Conservation (phyloP, 2,797 vertebrate genomes). For the Sebastes alutus region DNA sequence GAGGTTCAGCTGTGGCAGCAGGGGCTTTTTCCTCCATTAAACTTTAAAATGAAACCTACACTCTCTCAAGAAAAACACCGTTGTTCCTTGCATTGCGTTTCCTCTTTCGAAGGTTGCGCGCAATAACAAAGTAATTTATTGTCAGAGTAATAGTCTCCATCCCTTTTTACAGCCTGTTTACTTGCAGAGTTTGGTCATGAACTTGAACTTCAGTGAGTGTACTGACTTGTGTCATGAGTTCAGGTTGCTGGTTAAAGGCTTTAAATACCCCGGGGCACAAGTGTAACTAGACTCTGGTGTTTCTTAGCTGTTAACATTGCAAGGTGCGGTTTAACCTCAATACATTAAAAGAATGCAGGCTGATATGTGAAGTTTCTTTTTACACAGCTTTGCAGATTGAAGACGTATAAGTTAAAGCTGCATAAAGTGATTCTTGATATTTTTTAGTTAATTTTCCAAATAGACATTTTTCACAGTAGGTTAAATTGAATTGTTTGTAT, state of each 20-base stretch:
- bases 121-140: background rate
- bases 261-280: slow-evolving; percentile 51
- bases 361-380: slow-evolving; percentile 43
- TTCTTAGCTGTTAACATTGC: slow-evolving; percentile 59
- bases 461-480: background rate
- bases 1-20: background rate
- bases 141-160: background rate
- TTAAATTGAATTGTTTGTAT: background rate
- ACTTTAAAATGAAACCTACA: slow-evolving; percentile 22
- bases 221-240: slow-evolving; percentile 32
- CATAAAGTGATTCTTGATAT: background rate
- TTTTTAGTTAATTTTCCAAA: background rate
- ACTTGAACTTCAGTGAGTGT: slow-evolving; percentile 53
- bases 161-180: slow-evolving; percentile 15
- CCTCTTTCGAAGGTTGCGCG: background rate
- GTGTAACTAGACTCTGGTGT: slow-evolving; percentile 61
- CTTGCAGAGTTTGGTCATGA: slow-evolving; percentile 38
- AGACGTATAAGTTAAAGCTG: background rate
- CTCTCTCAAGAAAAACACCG: background rate
- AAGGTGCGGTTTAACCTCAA: slow-evolving; percentile 68
- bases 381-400: slow-evolving; percentile 6
- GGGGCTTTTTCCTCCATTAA: slow-evolving; percentile 20
- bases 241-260: slow-evolving; percentile 55
- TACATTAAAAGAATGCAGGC: slow-evolving; percentile 55
- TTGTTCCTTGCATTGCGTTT: background rate